phyloP scores from a whole-genome alignment of 2,888 invertebrate species.

The Aspidapion aeneum region DNA sequence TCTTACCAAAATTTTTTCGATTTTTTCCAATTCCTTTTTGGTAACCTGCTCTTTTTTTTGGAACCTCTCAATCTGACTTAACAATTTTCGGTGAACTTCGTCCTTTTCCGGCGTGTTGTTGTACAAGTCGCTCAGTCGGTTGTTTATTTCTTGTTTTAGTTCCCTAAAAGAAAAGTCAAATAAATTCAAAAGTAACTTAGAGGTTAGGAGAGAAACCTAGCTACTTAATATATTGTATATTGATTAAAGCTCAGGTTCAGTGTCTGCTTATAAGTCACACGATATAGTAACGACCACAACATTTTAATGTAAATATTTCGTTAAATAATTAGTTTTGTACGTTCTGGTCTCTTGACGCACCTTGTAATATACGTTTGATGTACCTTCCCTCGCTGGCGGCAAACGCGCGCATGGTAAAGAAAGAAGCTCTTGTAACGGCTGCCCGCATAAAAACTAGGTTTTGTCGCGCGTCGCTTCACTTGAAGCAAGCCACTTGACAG shows the following conservation, averaged over 20 bases:
- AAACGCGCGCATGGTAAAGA: too few species aligned
- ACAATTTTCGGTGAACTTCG: conserved; percentile 35
- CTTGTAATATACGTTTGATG: too few species aligned
- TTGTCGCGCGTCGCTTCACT: too few species aligned
- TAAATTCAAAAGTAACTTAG: not conserved
- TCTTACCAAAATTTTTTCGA: conserved; percentile 23
- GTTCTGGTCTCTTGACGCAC: too few species aligned
- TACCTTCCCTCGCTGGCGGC: too few species aligned
- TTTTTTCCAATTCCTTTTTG: conserved; percentile 30
- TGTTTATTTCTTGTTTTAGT: conserved; percentile 39
- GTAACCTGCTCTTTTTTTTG: conserved; percentile 33
- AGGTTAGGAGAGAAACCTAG: conserved; percentile 1
- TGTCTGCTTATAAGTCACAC: too few species aligned
- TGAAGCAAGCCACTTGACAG: too few species aligned
- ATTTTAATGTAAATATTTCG: too few species aligned
- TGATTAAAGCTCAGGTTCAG: not conserved
- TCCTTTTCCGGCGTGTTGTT: conserved; percentile 33
- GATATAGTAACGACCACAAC: too few species aligned
- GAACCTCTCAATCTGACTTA: conserved; percentile 35
- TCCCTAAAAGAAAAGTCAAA: conserved; percentile 27
- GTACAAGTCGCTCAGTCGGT: conserved; percentile 37
- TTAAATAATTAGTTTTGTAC: too few species aligned
- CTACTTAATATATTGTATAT: not conserved
- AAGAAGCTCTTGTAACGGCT: too few species aligned
- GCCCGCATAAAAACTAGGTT: too few species aligned